A percentile compares a stretch with the other conserved stretches of the same genome.
These are phyloP conservation scores for Volucella bombylans DNA, from an alignment of 2,888 invertebrate species.

Conservation along the genomic window DNA sequence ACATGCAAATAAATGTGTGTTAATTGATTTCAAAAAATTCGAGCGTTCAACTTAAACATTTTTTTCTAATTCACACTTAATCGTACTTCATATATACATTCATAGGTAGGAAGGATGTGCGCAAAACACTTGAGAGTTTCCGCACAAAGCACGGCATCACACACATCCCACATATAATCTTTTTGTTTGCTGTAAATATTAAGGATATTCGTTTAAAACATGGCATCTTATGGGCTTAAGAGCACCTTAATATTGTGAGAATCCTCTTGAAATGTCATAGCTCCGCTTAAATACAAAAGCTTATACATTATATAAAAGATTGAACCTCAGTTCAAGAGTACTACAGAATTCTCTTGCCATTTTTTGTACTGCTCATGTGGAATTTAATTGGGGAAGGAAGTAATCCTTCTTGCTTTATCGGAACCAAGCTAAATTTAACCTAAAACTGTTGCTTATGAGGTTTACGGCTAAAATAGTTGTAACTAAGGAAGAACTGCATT, in stretches of 20 bases:
- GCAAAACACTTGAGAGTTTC: constrained; percentile 33
- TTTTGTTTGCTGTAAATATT: constrained; percentile 8
- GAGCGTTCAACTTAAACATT: constrained; percentile 18
- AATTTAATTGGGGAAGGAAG: no score
- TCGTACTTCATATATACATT: not conserved
- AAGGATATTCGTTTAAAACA: not conserved
- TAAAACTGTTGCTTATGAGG: no score
- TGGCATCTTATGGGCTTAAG: constrained; percentile 10
- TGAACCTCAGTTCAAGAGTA: no score
- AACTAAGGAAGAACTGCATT: no score
- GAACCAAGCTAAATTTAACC: no score
- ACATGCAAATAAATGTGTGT: no score
- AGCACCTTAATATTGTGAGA: constrained; percentile 51
- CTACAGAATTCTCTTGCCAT: no score
- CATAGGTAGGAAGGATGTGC: not conserved
- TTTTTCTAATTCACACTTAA: not conserved
- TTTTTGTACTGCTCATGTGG: no score
- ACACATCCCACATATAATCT: not conserved
- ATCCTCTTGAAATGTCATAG: constrained; percentile 14
- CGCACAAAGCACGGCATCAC: constrained; percentile 2
- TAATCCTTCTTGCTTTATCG: no score
- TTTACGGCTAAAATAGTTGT: no score
- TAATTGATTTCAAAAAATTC: not conserved
- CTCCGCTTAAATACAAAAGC: not conserved
- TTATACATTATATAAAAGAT: not conserved